A percentile compares a stretch with the other conserved stretches of the same genome.
Evolutionary conservation across 2,888 invertebrate genomes (phyloP).

Genomic region (Dyspetes luteomarginatus): DNA sequence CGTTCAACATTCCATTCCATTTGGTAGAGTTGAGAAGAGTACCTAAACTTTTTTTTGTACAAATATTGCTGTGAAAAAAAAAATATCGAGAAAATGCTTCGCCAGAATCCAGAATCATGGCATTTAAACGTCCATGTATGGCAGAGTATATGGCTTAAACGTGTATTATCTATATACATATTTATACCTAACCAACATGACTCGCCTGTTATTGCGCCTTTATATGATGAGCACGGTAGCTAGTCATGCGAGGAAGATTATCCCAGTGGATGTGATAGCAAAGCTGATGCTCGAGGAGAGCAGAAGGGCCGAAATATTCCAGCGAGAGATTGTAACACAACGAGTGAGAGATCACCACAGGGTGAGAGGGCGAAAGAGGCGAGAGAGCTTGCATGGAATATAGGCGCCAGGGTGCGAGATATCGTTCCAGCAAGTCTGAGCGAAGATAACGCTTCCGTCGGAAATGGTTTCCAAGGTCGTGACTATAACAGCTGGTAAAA

Average conservation of each 20-base stretch:
- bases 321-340: slow-evolving; percentile 23
- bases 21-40: neutral
- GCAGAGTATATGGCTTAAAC: slow-evolving; percentile 11
- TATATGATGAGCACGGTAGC: slow-evolving; percentile 43
- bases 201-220: slow-evolving; percentile 46
- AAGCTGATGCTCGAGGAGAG: slow-evolving; percentile 35
- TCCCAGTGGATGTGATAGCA: slow-evolving; percentile 47
- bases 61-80: neutral
- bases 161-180: slow-evolving; percentile 32
- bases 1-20: no score
- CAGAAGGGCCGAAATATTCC: slow-evolving; percentile 19
- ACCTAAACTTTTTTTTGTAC: neutral
- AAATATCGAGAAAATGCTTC: neutral
- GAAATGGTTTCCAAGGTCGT: slow-evolving; percentile 58
- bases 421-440: slow-evolving; percentile 49
- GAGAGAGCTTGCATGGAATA: slow-evolving; percentile 22
- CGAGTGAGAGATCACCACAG: neutral
- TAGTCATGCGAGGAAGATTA: slow-evolving; percentile 58
- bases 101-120: neutral
- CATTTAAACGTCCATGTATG: neutral
- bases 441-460: slow-evolving; percentile 52
- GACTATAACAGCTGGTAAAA: slow-evolving; percentile 33
- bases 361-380: neutral
- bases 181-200: no score
- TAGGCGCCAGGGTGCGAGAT: slow-evolving; percentile 27